These are phyloP conservation scores for Battus philenor DNA, from an alignment of 1,140 invertebrate genomes.

Conservation along the genomic window DNA sequence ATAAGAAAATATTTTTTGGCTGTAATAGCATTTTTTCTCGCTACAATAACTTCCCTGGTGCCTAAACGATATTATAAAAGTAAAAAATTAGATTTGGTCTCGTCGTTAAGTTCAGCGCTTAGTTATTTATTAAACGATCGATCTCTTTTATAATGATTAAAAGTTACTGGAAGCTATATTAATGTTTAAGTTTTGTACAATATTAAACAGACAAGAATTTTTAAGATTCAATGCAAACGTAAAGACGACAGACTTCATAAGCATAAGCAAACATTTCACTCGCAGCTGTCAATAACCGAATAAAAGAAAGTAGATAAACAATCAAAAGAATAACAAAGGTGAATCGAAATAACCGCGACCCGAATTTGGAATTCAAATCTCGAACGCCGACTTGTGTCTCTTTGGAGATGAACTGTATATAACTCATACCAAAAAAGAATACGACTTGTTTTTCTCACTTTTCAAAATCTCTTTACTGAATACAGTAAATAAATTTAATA, in stretches of 20 bases:
- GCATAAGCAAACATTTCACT: slow-evolving; percentile 63
- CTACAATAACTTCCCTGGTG: too few species aligned
- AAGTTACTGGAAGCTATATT: too few species aligned
- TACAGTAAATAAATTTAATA: too few species aligned
- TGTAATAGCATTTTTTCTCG: too few species aligned
- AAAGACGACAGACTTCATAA: slow-evolving; percentile 26
- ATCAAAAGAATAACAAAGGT: slow-evolving; percentile 72
- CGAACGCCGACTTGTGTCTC: slow-evolving; percentile 56
- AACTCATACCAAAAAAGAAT: slow-evolving; percentile 18
- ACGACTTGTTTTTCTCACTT: slow-evolving; percentile 16
- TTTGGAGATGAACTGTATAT: background rate
- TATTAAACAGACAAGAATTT: too few species aligned
- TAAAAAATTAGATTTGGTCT: too few species aligned
- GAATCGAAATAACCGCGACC: slow-evolving; percentile 60
- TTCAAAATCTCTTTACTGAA: background rate
- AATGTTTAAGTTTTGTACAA: too few species aligned
- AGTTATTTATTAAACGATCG: too few species aligned
- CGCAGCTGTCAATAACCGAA: slow-evolving; percentile 56
- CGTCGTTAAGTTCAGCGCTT: too few species aligned
- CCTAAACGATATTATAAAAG: too few species aligned
- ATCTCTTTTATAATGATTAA: too few species aligned
- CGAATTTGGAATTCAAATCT: slow-evolving; percentile 76
- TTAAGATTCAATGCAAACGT: background rate
- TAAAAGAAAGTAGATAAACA: slow-evolving; percentile 67
- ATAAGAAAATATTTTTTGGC: too few species aligned